phyloP scores from a whole-genome alignment of 2,113 vertebrate genomes.

The Mus pahari region DNA sequence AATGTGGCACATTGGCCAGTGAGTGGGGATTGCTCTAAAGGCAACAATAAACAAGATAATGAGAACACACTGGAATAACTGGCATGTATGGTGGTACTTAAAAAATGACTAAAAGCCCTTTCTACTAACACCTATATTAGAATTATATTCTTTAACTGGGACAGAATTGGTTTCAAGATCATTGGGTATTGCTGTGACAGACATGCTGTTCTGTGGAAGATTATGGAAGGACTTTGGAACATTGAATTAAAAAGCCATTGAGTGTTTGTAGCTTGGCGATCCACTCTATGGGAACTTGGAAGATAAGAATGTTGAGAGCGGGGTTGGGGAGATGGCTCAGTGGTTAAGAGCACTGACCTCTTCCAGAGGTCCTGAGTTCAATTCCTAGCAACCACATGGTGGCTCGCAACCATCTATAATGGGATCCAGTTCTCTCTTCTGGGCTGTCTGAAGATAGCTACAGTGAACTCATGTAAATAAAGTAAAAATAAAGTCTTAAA shows the following conservation, averaged over 20 bases:
- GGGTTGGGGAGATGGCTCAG: no score
- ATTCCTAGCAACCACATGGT: no score
- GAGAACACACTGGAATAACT: slow-evolving; percentile 8
- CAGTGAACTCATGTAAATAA: no score
- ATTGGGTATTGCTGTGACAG: not conserved
- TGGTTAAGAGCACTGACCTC: no score
- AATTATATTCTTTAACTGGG: not conserved
- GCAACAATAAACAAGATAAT: slow-evolving; percentile 39
- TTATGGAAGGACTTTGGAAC: not conserved
- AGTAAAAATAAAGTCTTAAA: no score
- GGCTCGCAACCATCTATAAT: no score
- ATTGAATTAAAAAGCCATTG: not conserved
- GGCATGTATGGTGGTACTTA: not conserved
- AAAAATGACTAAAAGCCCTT: not conserved
- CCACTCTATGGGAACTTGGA: not conserved
- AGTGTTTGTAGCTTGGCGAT: not conserved
- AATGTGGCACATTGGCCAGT: not conserved
- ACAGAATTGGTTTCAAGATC: no score
- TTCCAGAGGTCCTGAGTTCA: no score
- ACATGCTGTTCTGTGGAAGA: no score
- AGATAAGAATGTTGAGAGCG: not conserved
- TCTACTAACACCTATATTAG: not conserved
- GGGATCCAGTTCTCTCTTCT: no score
- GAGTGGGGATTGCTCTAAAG: not conserved
- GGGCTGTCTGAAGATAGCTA: no score